Evolutionary conservation across 2,113 vertebrate species (phyloP).

Genomic region (Archocentrus centrarchus): DNA sequence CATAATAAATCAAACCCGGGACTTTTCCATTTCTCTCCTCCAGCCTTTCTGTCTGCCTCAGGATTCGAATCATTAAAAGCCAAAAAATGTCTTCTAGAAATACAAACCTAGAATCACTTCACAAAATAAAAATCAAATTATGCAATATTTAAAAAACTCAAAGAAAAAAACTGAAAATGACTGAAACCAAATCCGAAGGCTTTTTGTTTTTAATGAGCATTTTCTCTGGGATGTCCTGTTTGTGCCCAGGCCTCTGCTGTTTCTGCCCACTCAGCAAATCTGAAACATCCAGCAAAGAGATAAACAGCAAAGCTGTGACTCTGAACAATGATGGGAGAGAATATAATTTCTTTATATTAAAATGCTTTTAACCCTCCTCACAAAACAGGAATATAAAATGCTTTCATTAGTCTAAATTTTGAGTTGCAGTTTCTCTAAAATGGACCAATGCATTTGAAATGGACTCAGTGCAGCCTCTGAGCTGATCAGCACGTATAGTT

Average conservation of each 20-base stretch:
- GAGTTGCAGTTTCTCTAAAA: not conserved
- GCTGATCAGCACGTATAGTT: not conserved
- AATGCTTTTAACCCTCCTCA: not conserved
- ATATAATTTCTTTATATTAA: too few species aligned
- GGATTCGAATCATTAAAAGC: accelerated
- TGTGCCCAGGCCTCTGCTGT: not conserved
- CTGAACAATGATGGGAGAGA: not conserved
- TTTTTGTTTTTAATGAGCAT: not conserved
- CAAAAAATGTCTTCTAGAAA: not conserved
- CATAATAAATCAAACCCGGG: not conserved
- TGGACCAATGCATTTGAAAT: not conserved
- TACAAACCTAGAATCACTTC: not conserved
- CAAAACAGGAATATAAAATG: not conserved
- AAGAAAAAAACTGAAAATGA: not conserved
- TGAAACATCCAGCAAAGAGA: not conserved
- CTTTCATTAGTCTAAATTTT: not conserved
- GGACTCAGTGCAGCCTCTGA: not conserved
- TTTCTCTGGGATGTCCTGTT: not conserved
- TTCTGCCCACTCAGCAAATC: not conserved
- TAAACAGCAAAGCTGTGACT: not conserved
- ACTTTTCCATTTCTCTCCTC: not conserved
- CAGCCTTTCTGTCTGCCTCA: not conserved
- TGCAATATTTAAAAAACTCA: not conserved
- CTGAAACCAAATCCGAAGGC: accelerated
- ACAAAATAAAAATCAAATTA: not conserved